Conservation (phyloP, 2,113 vertebrate species). For the Himantopus leucocephalus region DNA sequence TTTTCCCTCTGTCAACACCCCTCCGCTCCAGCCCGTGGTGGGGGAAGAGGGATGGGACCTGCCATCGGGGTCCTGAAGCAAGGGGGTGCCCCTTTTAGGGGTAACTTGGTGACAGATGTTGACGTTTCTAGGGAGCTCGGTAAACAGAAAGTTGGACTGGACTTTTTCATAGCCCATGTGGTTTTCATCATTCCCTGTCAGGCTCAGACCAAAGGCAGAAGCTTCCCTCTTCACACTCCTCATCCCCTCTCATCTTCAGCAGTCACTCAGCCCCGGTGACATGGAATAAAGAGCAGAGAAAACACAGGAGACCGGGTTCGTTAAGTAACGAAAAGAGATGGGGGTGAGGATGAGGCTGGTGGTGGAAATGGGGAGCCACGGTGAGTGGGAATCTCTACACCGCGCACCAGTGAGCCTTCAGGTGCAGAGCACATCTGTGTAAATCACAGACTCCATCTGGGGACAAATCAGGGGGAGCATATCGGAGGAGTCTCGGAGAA, state of each 20-base stretch:
- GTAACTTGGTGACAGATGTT: slow-evolving; percentile 74
- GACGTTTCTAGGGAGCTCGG: slow-evolving; percentile 65
- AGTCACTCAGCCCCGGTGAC: slow-evolving; percentile 61
- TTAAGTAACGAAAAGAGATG: slow-evolving; percentile 11
- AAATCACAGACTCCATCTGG: background rate
- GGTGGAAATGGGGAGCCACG: background rate
- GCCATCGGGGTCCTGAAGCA: slow-evolving; percentile 36
- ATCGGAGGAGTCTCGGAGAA: background rate
- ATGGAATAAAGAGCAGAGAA: slow-evolving; percentile 63
- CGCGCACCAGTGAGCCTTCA: background rate
- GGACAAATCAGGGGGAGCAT: background rate
- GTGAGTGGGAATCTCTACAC: background rate
- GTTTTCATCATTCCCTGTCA: slow-evolving; percentile 73
- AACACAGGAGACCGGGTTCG: slow-evolving; percentile 33
- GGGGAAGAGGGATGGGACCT: slow-evolving; percentile 56
- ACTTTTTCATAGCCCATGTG: slow-evolving; percentile 74
- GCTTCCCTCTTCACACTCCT: slow-evolving; percentile 67
- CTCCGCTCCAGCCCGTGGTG: background rate
- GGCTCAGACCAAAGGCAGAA: slow-evolving; percentile 69
- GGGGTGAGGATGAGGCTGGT: background rate
- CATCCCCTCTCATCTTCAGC: slow-evolving; percentile 64
- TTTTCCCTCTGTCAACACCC: slow-evolving; percentile 53
- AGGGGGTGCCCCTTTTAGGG: slow-evolving; percentile 58
- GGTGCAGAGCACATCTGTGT: background rate
- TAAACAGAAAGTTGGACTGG: slow-evolving; percentile 74